Base-by-base conservation (phyloP, 2,888 invertebrate species). In the Bugula neritina region DNA sequence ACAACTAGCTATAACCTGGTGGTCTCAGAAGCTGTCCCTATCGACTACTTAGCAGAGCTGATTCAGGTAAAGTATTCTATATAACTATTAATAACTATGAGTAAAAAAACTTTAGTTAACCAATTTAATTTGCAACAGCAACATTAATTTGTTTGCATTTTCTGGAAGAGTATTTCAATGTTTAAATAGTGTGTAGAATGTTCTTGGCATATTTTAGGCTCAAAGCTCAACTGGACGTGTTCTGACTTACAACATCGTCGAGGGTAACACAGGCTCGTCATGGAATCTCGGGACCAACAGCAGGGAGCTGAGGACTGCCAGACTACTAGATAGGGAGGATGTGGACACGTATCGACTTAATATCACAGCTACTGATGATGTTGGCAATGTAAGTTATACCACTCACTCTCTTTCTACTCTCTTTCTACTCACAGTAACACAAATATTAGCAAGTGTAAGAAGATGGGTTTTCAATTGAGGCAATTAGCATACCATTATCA, bases 11-110 rank as follows among this genome's bases (percentile, higher is more conserved):
- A 63, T n/a, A 34, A 21, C 5, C 63, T 63, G 5, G 63, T 63
- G 13, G 63, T 63, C 2, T 63, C 63, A 63, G 63, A 63, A 31
- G 63, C 63, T 63, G 63, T 63, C 31, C 63, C 63, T 31, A 63
- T 63, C n/a, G 63, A 31, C 27, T 63, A 63, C 27, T 31, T 63
- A 13, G 63, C 63, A 13, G 63, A 63, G 27, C 27, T 31, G 27
- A 63, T 63, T 31, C 63, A 63, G 63, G 63, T 63, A 57, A 57
- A 17, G 43, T 43, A 43, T 43, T 43, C n/a, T n/a, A n/a, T n/a
- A n/a, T n/a, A n/a, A n/a, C n/a, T n/a, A n/a, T n/a, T n/a, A n/a
- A n/a, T n/a, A n/a, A n/a, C n/a, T n/a, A n/a, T n/a, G n/a, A n/a
- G n/a, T n/a, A n/a, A n/a, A n/a, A n/a, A n/a, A n/a, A n/a, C n/a